Conservation (phyloP, 2,888 invertebrate genomes). For the Drosophila borealis region DNA sequence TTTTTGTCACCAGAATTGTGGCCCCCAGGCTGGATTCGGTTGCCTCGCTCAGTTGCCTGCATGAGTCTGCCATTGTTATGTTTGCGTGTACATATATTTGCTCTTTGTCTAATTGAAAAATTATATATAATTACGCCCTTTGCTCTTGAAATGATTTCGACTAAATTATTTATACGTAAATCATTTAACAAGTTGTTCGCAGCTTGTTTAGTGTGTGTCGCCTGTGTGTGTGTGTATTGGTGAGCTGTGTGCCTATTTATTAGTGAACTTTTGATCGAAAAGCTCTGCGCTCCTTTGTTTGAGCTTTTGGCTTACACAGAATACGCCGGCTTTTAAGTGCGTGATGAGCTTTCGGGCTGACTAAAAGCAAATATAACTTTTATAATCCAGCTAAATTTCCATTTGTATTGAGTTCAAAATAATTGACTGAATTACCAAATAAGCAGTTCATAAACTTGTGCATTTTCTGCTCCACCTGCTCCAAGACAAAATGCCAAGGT, state of each 20-base stretch:
- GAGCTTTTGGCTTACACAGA: not conserved
- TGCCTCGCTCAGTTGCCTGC: not conserved
- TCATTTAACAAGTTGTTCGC: not conserved
- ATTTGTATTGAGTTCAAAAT: not conserved
- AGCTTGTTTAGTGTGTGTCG: not conserved
- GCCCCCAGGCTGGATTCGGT: not conserved
- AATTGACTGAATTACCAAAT: slow-evolving; percentile 29
- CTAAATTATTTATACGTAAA: not conserved
- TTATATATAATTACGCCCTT: no score
- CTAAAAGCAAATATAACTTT: not conserved
- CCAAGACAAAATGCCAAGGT: slow-evolving; percentile 69
- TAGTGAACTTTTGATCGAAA: not conserved
- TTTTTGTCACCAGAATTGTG: not conserved
- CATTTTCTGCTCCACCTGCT: slow-evolving; percentile 31
- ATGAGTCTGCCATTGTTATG: no score
- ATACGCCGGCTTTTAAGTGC: no score
- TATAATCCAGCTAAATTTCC: not conserved
- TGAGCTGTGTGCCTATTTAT: not conserved
- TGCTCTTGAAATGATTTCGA: no score
- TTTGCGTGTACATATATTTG: no score
- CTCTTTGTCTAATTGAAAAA: no score
- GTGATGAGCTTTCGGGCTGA: no score
- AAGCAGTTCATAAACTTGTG: slow-evolving; percentile 39
- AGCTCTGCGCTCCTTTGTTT: not conserved
- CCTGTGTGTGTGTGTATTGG: not conserved